Base-by-base conservation (phyloP, 2,113 vertebrate species). In the Hippolais icterina region DNA sequence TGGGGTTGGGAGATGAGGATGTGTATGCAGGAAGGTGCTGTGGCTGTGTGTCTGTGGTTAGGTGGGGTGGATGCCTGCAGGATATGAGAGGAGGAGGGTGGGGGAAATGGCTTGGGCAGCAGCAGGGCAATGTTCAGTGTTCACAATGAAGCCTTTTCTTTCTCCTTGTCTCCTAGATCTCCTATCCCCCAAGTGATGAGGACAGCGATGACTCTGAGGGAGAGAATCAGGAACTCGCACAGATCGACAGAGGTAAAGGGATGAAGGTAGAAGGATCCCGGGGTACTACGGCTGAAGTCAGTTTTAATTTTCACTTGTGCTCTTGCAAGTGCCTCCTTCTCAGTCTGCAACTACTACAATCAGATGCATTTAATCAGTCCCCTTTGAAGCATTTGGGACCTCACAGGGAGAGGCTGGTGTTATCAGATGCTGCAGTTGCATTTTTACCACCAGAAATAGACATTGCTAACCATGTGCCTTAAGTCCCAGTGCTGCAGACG, bases 181-280 rank as follows among this genome's bases (percentile, higher is more conserved):
- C 98, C 70, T 99, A 98, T 95, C 98, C 99, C 90, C 98, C 98
- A 94, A 98, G 98, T 95, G 98, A 99, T 94, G 99, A 98, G 91
- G 98, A 99, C 97, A 99, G 98, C 41, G 99, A 99, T 19, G 98
- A 99, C 96, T 99, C 98, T 65, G 99, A 99, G 93, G 99, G 98
- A 83, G 99, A 99, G 96, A 99, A 99, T 97, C 99, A 99, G 96
- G 99, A 99, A 96, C 98, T 99, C 96, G 99, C 98, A 95, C 99
- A 99, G 97, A 99, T 99, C 61, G 98, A 99, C 94, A 98, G 98
- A 98, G 99, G 99, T 99, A 96, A 97, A 94, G 64, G 56, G 59
- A 75, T 66, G 68, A 90, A 92, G 85, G 61, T 54, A 89, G 39
- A 44, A 85, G 87, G 41, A 59, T 65, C 42, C 52, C 12, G 47